Base-by-base conservation (phyloP, 2,888 invertebrate genomes). In the Leucophenga maculata region DNA sequence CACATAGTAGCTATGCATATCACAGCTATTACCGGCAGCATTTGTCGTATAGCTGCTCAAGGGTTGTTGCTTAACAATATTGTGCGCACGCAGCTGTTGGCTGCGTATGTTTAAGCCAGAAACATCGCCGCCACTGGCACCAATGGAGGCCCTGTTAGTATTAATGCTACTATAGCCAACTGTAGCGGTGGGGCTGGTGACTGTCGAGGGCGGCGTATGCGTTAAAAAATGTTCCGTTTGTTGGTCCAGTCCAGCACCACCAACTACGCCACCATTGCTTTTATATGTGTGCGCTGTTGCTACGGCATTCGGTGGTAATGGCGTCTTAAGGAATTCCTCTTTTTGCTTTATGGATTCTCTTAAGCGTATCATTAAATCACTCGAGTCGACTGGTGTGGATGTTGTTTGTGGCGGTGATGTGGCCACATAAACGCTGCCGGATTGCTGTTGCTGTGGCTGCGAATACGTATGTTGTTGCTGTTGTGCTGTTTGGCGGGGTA, bases 301-400 rank as follows among this genome's bases (percentile, higher is more conserved):
- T 75, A 74, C 48, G 74, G 74, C 65, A 74, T 75, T 67, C 75
- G 76, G 62, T 39, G 87, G 86, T 71, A 86, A 73, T 64, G 94
- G 94, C 77, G 94, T 91, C 85, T 93, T 91, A 71, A 97, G 90
- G 88, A 97, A 97, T 82, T 96, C 96, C 87, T 96, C 96, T 87
- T 96, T 96, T 86, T 96, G 95, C 86, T 96, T 95, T 82, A 95
- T 93, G 84, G 94, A 95, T 87, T 94, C 94, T 77, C 94, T 91
- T 86, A 95, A 90, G 89, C 94, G 92, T 75, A 92, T 92, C 90
- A 95, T 92, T 81, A 86, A 82, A 72, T 87, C 88, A 77, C 84
- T 87, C 55, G 79, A 82, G 67, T 80, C 82, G 71, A 76, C 77
- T n/a, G 74, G 72, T 67, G 74, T 78, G 70, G 65, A 72, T 60